A percentile compares a stretch with the other conserved stretches of the same genome.
These are phyloP conservation scores for Lomographa bimaculata DNA, from an alignment of 2,888 invertebrate species.

Conservation along the genomic window DNA sequence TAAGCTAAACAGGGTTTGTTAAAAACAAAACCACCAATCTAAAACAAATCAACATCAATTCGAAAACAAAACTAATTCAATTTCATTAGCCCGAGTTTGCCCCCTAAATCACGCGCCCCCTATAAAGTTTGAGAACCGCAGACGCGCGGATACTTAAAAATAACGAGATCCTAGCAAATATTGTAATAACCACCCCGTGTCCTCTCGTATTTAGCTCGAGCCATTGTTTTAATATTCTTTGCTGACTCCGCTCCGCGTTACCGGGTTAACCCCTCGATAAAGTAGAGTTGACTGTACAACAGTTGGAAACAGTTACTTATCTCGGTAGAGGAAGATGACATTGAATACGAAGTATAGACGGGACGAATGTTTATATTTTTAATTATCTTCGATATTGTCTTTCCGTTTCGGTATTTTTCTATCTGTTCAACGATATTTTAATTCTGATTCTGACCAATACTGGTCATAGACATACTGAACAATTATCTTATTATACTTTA, in stretches of 20 bases:
- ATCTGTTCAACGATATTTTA: too few relatives aligned
- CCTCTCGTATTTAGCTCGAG: conserved; percentile 53
- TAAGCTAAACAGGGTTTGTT: too few relatives aligned
- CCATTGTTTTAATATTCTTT: conserved; percentile 70
- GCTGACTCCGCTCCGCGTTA: conserved; percentile 52
- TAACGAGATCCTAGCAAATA: conserved; percentile 82
- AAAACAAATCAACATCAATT: too few relatives aligned
- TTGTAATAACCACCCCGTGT: conserved; percentile 70
- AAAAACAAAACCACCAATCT: too few relatives aligned
- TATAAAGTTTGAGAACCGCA: conserved; percentile 63
- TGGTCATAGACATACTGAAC: too few relatives aligned
- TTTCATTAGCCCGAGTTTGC: conserved; percentile 2
- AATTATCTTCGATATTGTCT: too few relatives aligned
- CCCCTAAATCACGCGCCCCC: conserved; percentile 33
- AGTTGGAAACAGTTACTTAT: conserved; percentile 3
- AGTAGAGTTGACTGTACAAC: conserved; percentile 18
- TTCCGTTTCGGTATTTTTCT: too few relatives aligned
- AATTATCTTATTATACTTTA: too few relatives aligned
- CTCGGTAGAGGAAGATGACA: too few relatives aligned
- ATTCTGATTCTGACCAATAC: too few relatives aligned
- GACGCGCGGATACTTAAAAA: conserved; percentile 77
- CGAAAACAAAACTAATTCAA: conserved; percentile 1
- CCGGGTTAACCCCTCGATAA: conserved; percentile 34
- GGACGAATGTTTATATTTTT: too few relatives aligned
- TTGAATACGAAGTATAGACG: too few relatives aligned